Percentiles rank a stretch among this genome's conserved stretches.
phyloP scores from a whole-genome alignment of 2,113 vertebrate species.

The Ornithorhynchus anatinus region DNA sequence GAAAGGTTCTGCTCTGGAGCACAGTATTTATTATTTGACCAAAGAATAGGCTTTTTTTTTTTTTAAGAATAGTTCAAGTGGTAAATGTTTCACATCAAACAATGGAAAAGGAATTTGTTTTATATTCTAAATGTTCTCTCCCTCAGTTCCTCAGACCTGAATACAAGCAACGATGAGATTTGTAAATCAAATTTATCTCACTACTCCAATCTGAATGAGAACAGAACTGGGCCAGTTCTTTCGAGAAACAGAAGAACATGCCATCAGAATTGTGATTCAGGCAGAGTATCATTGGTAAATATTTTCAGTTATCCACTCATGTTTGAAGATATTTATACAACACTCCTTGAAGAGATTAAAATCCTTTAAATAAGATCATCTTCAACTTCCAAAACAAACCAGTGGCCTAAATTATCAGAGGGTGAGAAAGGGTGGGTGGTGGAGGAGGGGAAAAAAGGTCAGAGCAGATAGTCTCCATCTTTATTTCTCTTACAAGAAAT shows the following conservation, averaged over 20 bases:
- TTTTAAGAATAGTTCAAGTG: background rate
- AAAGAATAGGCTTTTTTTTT: too few relatives aligned
- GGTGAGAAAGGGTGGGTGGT: background rate
- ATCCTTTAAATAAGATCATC: background rate
- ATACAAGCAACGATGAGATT: conserved; percentile 71
- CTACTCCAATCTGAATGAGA: conserved; percentile 65
- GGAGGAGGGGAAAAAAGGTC: background rate
- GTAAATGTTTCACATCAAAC: background rate
- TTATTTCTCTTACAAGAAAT: too few relatives aligned
- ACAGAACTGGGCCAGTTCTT: background rate
- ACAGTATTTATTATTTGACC: too few relatives aligned
- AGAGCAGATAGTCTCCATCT: background rate
- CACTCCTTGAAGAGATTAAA: background rate
- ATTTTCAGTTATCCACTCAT: conserved; percentile 10
- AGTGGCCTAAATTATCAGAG: background rate
- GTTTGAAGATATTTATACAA: background rate
- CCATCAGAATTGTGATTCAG: conserved; percentile 73
- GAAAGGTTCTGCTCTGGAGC: too few relatives aligned
- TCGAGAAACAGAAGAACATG: conserved; percentile 60
- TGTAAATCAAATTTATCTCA: conserved; percentile 71
- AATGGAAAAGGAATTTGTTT: background rate
- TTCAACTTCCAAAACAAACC: background rate
- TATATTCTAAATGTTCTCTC: conserved; percentile 17
- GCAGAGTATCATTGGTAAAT: conserved; percentile 82
- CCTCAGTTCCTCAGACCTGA: conserved; percentile 86